These are phyloP conservation scores for Alosa alosa DNA, from an alignment of 2,113 vertebrate genomes.

Conservation along the genomic window DNA sequence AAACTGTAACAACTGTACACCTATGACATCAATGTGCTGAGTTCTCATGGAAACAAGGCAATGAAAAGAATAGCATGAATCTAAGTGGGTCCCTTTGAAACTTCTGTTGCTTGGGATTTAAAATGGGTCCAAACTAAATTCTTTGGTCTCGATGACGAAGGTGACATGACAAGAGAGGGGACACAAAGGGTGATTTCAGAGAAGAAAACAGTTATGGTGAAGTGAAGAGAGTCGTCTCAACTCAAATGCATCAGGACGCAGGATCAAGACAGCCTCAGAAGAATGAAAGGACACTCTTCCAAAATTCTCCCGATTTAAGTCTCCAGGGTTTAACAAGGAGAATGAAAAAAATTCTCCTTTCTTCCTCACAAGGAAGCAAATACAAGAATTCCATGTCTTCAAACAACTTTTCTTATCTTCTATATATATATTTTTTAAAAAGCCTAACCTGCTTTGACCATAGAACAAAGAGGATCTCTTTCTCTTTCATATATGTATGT, in stretches of 20 bases:
- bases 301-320: background rate
- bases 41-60: conserved; percentile 46
- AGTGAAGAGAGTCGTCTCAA: background rate
- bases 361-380: conserved; percentile 24
- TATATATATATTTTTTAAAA: conserved; percentile 54
- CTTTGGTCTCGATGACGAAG: conserved; percentile 70
- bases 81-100: conserved; percentile 45
- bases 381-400: conserved; percentile 31
- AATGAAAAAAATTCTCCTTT: background rate
- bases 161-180: background rate
- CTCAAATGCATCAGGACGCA: background rate
- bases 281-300: background rate
- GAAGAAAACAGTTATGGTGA: background rate
- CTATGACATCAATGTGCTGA: conserved; percentile 39
- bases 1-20: conserved; percentile 27
- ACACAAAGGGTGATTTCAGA: conserved; percentile 27
- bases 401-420: conserved; percentile 43
- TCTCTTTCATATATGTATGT: conserved; percentile 55
- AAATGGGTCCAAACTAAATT: conserved; percentile 64
- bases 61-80: background rate
- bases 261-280: background rate
- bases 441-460: conserved; percentile 43
- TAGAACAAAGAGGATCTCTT: conserved; percentile 57
- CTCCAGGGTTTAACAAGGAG: background rate
- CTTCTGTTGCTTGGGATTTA: conserved; percentile 35